Conservation (phyloP, 2,113 vertebrate species). For the Synchiropus splendidus region DNA sequence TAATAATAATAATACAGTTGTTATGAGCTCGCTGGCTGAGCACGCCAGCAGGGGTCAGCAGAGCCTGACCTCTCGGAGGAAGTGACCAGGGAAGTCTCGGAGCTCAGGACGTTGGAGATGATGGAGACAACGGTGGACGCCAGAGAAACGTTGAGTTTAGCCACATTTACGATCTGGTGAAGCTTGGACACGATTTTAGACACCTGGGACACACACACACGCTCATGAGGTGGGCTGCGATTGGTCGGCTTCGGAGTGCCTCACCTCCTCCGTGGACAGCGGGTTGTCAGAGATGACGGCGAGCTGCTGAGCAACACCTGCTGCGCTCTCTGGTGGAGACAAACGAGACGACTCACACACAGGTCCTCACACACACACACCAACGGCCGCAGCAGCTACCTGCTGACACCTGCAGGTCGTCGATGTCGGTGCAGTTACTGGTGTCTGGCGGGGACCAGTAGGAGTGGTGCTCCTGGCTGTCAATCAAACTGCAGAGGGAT, state of each 20-base stretch:
- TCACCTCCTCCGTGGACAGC: constrained; percentile 73
- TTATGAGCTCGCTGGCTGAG: no score
- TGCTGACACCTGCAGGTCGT: constrained; percentile 58
- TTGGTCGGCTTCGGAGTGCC: not conserved
- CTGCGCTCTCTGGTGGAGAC: constrained; percentile 70
- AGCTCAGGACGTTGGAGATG: constrained; percentile 92
- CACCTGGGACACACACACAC: constrained; percentile 48
- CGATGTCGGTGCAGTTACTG: constrained; percentile 70
- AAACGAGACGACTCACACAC: not conserved
- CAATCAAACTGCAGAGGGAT: constrained; percentile 56
- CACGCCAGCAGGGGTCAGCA: no score
- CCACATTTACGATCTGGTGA: constrained; percentile 78
- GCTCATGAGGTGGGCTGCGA: no score
- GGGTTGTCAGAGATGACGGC: constrained; percentile 72
- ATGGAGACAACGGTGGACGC: constrained; percentile 82
- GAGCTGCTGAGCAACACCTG: constrained; percentile 79
- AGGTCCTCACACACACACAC: constrained; percentile 6
- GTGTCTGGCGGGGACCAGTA: constrained; percentile 73
- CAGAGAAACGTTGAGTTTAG: constrained; percentile 77
- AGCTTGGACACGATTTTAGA: constrained; percentile 80
- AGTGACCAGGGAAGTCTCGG: constrained; percentile 65
- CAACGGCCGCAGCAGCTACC: constrained; percentile 32
- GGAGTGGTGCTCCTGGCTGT: constrained; percentile 59
- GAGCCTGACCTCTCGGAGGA: constrained; percentile 73
- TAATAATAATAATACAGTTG: no score